Evolutionary conservation across 2,797 vertebrate genomes (phyloP), one percentile per base, ranked within the genome.

Genomic region (Buphagus erythrorhynchus): DNA sequence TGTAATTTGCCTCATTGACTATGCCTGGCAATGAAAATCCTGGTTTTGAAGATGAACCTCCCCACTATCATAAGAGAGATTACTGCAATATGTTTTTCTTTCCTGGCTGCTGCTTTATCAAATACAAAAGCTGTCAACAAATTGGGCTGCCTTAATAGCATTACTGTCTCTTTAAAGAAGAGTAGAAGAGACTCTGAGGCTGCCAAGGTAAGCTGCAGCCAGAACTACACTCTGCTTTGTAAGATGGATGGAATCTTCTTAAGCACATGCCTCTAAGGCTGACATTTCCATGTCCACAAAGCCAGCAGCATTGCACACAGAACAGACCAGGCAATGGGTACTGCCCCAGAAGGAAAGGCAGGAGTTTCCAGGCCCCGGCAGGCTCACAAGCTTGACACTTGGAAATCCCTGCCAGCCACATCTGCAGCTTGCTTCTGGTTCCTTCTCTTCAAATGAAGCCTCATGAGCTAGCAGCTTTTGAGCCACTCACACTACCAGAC

Each of bases 121-220:
- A 95, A 95, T 42, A 86, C 59, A 84, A 94, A 88, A 93, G 82
- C 82, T 95, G 90, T 91, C 90, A 96, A 90, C 66, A 95, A 95
- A 95, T 93, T 63, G 88, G 91, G 45, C 65, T 93, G 78, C 72
- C 58, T 86, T 90, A 95, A 96, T 77, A 91, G 85, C 58, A 82
- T 94, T 91, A 95, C 71, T 72, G 69, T 61, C 82, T 95, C 92
- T 93, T 86, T 76, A 84, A 59, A 16, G 10, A 55, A 79, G 51
- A 25, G 66, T 73, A 66, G 86, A 81, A 91, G 45, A 93, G 69
- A 79, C 85, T 95, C 90, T 88, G 82, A 87, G 55, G 36, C 69
- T 63, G 87, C 89, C 94, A 96, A 66, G 8, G 51, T 45, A 63
- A 90, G 73, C 83, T 86, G 76, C 83, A 95, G 94, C 88, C 89